Evolutionary conservation across 2,113 vertebrate species (phyloP), one percentile per base, ranked within the genome.

Genomic region (Spheniscus mendiculus): DNA sequence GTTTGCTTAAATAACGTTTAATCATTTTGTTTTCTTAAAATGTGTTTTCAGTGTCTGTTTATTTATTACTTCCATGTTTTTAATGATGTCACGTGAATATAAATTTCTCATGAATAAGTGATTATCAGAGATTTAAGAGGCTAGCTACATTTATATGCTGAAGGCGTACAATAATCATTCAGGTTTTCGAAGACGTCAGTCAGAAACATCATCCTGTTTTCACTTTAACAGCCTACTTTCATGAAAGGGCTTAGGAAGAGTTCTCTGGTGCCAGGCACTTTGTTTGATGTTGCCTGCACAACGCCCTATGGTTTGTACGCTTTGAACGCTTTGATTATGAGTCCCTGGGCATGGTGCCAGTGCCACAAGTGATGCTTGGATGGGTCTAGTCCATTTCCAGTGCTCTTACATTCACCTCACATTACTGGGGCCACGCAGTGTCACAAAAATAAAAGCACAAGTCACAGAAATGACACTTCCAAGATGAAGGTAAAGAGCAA

Each of bases 201-300:
- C 53, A 82, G 30, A 38, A 81, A 42, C 49, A 73, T 42, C 69
- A 95, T 49, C 59, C 47, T 84, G 19, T 78, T 96, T 82, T 90
- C 71, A 62, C 19, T 62, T 59, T 45, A 79, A 80, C 34, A 87
- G 30, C 30, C 34, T 73, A 16, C 71, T 90, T 91, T 92, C 10
- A 20, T 84, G 82, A 59, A 89, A 59, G 53, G 21, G 81, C 62
- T 95, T 92, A 90, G 52, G 55, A 81, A 44, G 38, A 79, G 56
- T 45, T 83, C 12, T 59, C 49, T 94, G 63, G 69, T 96, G 89
- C 90, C 94, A 96, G 55, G 30, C 52, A 67, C 5, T 26, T 72
- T 74, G 55, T 96, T 95, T 95, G 93, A 95, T 83, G 94, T 96
- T 96, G 81, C 47, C 45, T 91, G 53, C 77, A 76, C 63, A 90